These are phyloP conservation scores for Megamerina dolium DNA, from an alignment of 2,888 invertebrate genomes.

Conservation along the genomic window DNA sequence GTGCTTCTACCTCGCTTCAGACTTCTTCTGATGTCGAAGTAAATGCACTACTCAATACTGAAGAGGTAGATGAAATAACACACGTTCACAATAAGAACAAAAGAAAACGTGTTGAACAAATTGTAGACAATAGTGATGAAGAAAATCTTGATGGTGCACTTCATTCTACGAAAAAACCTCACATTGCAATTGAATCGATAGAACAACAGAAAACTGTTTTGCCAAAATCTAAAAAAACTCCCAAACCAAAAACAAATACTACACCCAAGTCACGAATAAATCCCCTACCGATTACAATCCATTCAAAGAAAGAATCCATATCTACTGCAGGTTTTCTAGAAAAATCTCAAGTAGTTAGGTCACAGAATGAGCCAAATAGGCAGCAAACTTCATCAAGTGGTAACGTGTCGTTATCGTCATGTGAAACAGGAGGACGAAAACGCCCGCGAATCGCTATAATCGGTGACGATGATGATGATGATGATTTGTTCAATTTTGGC, in stretches of 20 bases:
- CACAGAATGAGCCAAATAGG: no score
- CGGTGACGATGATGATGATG: conserved; percentile 34
- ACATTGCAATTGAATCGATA: no score
- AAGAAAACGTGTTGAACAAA: no score
- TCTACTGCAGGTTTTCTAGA: conserved; percentile 28
- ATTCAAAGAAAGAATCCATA: conserved; percentile 13
- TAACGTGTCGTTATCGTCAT: conserved; percentile 1
- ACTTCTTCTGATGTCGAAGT: no score
- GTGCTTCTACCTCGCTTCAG: no score
- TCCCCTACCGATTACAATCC: conserved; percentile 3
- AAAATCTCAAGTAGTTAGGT: conserved; percentile 30
- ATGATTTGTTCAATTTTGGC: conserved; percentile 37
- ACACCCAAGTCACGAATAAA: conserved; percentile 12
- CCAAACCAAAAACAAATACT: conserved; percentile 9
- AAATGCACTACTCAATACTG: no score
- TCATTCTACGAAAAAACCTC: no score
- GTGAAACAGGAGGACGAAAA: conserved; percentile 21
- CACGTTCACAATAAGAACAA: no score
- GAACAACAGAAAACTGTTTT: no score
- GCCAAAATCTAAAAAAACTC: conserved; percentile 11
- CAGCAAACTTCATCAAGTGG: not conserved
- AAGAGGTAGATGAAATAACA: no score
- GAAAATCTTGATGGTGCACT: no score
- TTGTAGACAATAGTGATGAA: no score
- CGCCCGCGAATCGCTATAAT: conserved; percentile 32